Percentiles rank a stretch among this genome's conserved stretches.
Conservation (phyloP, 2,113 vertebrate genomes). For the Poeciliopsis turrubarensis region DNA sequence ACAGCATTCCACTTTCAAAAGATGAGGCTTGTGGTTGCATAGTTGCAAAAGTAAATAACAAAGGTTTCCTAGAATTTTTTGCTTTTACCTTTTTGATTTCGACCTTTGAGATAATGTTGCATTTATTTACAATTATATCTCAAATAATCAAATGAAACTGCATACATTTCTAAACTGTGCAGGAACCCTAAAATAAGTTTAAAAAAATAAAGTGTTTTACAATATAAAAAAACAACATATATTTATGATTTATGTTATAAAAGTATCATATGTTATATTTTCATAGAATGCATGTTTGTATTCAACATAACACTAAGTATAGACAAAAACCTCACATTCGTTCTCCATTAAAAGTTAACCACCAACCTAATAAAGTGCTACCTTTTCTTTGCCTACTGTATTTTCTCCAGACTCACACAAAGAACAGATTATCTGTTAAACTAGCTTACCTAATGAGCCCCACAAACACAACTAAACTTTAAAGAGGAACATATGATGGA, state of each 20-base stretch:
- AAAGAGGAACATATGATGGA: slow-evolving; percentile 16
- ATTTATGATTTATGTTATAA: no score
- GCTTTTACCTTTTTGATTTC: neutral
- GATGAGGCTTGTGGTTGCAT: no score
- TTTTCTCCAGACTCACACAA: slow-evolving; percentile 7
- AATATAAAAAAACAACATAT: no score
- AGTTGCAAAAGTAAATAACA: neutral
- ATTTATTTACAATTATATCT: no score
- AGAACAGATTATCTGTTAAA: slow-evolving; percentile 44
- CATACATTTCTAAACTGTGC: no score
- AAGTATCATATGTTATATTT: no score
- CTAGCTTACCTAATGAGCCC: slow-evolving; percentile 30
- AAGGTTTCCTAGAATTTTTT: neutral
- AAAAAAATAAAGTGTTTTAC: no score
- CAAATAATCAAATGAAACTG: no score
- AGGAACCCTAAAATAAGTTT: no score
- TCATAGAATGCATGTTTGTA: neutral
- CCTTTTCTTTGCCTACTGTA: slow-evolving; percentile 11
- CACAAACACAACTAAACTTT: slow-evolving; percentile 24
- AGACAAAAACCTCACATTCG: neutral
- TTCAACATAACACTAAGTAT: neutral
- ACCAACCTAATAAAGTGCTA: slow-evolving; percentile 14
- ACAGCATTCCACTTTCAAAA: no score
- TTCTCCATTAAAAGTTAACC: neutral
- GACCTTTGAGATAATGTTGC: no score